A percentile compares a stretch with the other conserved stretches of the same genome.
These are phyloP conservation scores for Hylaeus anthracinus DNA, from an alignment of 1,140 invertebrate species.

Conservation along the genomic window DNA sequence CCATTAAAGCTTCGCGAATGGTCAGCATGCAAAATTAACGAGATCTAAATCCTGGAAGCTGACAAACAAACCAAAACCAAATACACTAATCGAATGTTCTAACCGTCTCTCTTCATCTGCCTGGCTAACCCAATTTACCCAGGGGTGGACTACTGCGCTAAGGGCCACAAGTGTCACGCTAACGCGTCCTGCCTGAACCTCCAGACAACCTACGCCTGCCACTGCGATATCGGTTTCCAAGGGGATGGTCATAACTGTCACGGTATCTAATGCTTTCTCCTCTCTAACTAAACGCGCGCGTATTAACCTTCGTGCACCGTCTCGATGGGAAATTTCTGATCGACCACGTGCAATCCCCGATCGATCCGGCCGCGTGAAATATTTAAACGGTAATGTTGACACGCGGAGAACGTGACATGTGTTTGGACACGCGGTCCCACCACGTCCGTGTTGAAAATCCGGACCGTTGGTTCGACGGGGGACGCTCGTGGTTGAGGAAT, in stretches of 20 bases:
- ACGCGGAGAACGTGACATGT: neutral
- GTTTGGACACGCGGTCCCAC: neutral
- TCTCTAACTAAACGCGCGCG: constrained; percentile 38
- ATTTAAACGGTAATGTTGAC: constrained; percentile 18
- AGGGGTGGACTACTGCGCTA: constrained; percentile 94
- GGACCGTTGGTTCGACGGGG: neutral
- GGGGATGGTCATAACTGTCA: constrained; percentile 90
- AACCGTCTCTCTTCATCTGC: constrained; percentile 59
- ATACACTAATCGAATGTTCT: constrained; percentile 54
- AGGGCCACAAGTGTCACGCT: constrained; percentile 90
- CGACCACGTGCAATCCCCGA: constrained; percentile 14
- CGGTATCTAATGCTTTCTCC: constrained; percentile 81
- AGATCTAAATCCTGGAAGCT: neutral
- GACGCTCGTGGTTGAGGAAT: constrained; percentile 5
- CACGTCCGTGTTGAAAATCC: neutral
- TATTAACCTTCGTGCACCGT: constrained; percentile 5
- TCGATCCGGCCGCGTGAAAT: constrained; percentile 20
- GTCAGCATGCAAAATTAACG: constrained; percentile 21
- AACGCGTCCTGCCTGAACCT: constrained; percentile 93
- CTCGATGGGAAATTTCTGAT: constrained; percentile 19
- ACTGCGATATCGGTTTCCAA: constrained; percentile 90
- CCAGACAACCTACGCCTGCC: constrained; percentile 91
- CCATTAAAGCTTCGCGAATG: constrained; percentile 12
- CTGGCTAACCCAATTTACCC: constrained; percentile 75
- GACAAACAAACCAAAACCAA: constrained; percentile 6